A percentile compares a stretch with the other conserved stretches of the same genome.
phyloP scores from a whole-genome alignment of 1,140 invertebrate genomes.

The Dendroctonus ponderosae region DNA sequence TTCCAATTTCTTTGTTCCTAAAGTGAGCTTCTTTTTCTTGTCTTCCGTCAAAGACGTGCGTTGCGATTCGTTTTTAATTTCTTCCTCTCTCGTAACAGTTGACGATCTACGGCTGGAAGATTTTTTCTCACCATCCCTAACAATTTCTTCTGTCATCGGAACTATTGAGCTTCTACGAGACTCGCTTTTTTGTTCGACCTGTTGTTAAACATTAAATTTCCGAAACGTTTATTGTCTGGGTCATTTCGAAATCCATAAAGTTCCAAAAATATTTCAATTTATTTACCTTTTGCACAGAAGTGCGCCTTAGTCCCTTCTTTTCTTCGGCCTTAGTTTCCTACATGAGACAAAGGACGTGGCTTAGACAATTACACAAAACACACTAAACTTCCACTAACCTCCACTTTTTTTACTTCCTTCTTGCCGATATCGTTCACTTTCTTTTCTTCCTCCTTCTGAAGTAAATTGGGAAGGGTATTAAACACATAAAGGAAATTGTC shows the following conservation, averaged over 20 bases:
- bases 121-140: slow-evolving; percentile 46
- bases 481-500: slow-evolving; percentile 17
- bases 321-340: slow-evolving; percentile 37
- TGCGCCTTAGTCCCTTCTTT: slow-evolving; percentile 31
- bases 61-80: slow-evolving; percentile 61
- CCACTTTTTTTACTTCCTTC: slow-evolving; percentile 44
- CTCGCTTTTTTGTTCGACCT: slow-evolving; percentile 60
- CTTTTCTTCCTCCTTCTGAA: slow-evolving; percentile 53
- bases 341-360: slow-evolving; percentile 32
- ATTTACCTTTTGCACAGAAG: slow-evolving; percentile 37
- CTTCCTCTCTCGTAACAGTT: slow-evolving; percentile 52
- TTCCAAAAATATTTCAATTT: neutral
- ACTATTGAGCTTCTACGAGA: slow-evolving; percentile 64
- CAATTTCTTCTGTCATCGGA: slow-evolving; percentile 52
- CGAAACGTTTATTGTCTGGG: neutral
- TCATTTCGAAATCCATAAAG: slow-evolving; percentile 1
- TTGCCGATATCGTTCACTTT: slow-evolving; percentile 55
- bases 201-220: neutral
- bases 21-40: slow-evolving; percentile 53
- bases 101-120: slow-evolving; percentile 46
- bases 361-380: slow-evolving; percentile 33
- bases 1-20: slow-evolving; percentile 44
- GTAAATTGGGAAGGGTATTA: slow-evolving; percentile 11
- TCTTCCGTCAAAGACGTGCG: slow-evolving; percentile 62
- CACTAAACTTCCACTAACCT: slow-evolving; percentile 40